Base-by-base conservation (phyloP, 2,113 vertebrate species). In the Tragelaphus imberbis region DNA sequence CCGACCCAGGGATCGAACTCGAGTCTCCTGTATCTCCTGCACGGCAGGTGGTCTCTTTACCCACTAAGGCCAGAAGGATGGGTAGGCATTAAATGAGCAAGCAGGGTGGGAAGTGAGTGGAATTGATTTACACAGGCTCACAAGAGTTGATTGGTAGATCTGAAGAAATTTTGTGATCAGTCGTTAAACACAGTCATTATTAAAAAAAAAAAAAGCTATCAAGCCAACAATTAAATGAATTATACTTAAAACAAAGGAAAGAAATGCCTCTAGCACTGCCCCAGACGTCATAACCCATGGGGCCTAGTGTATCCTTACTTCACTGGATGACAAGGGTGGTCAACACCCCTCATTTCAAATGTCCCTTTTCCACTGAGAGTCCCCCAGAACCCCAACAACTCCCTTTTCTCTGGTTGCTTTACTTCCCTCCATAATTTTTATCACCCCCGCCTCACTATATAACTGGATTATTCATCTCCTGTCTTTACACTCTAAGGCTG, bases 211-310 rank as follows among this genome's bases (percentile, higher is more conserved):
- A 14, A 63, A 55, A n/a, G n/a, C 33, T 75, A 30, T 23, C 6
- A 55, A 75, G 91, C 84, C 91, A 40, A 28, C 40, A 80, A 30
- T 68, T 9, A 77, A 63, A 36, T 17, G 56, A 58, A 89, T 53
- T 53, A 79, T 9, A 55, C 25, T 79, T 27, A 68, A 77, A 75
- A 55, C 53, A 55, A 58, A 77, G 55, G 36, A 30, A 53, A 75
- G 33, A 55, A 79, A 56, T 1, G 19, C 17, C 9, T 49, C 7
- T 6, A 14, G 10, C 55, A 0, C 0, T 0, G 77, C 19, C 27
- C 63, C 14, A 10, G 55, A 25, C 1, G 6, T 5, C 12, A 2
- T 3, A 8, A 3, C 9, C 3, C 55, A 9, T 3, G 15, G 10
- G 47, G 1, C 9, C 40, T 10, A 2, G 19, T 1, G 9, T 36